A percentile compares a stretch with the other conserved stretches of the same genome.
Conservation (phyloP, 2,113 vertebrate genomes). For the Strix aluco region DNA sequence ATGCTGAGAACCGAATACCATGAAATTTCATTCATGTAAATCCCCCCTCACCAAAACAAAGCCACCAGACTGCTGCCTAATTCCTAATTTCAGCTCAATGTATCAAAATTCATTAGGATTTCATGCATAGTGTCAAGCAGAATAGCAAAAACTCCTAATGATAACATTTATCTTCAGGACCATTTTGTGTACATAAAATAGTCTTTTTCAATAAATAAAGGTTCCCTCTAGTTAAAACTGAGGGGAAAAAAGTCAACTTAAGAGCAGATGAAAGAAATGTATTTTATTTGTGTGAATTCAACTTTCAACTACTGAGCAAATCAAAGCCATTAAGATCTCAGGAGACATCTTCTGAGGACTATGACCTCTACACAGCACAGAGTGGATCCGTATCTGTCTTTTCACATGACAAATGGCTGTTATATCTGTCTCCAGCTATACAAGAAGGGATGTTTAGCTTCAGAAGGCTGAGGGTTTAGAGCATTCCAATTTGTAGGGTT, state of each 20-base stretch:
- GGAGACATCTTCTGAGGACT: not conserved
- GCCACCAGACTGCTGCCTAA: not conserved
- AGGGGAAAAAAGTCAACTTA: not conserved
- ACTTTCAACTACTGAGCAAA: not conserved
- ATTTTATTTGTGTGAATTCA: not conserved
- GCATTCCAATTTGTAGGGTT: accelerated
- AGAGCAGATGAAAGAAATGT: not conserved
- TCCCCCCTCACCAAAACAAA: not conserved
- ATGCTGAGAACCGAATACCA: not conserved
- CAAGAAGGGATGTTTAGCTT: not conserved
- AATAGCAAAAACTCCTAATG: not conserved
- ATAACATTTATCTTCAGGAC: not conserved
- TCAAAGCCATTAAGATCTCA: not conserved
- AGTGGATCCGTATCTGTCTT: not conserved
- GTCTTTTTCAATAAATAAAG: not conserved
- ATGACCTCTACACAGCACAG: not conserved
- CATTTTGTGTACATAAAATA: not conserved
- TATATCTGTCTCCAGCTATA: not conserved
- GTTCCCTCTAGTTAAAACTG: not conserved
- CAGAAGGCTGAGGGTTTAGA: not conserved
- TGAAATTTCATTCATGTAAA: not conserved
- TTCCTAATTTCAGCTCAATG: not conserved
- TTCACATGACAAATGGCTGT: not conserved
- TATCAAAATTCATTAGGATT: not conserved
- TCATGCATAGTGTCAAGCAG: accelerated